phyloP scores from a whole-genome alignment of 2,888 invertebrate species.

The Silvanus unidentatus region DNA sequence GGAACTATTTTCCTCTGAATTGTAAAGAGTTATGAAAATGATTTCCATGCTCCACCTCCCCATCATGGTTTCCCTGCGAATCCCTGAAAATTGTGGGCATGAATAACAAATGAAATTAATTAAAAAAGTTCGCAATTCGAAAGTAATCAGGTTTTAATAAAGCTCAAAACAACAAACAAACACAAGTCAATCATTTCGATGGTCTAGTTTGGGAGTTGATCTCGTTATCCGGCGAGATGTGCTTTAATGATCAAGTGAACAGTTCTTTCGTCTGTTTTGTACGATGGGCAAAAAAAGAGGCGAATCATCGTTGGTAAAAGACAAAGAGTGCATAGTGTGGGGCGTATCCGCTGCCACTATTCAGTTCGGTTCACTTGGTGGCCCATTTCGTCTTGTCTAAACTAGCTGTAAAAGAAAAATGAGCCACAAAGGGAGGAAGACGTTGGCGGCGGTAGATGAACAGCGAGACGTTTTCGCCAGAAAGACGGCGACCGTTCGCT shows the following conservation, averaged over 20 bases:
- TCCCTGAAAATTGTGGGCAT: no score
- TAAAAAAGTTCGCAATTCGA: no score
- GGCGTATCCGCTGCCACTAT: slow-evolving; percentile 17
- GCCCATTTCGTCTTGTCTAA: slow-evolving; percentile 27
- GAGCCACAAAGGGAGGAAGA: slow-evolving; percentile 19
- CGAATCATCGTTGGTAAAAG: slow-evolving; percentile 21
- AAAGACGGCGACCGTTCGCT: slow-evolving; percentile 9
- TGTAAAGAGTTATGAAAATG: no score
- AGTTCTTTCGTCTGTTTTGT: slow-evolving; percentile 20
- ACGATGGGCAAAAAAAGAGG: slow-evolving; percentile 18
- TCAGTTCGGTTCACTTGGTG: slow-evolving; percentile 28
- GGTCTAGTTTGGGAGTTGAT: slow-evolving; percentile 23
- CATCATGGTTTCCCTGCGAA: no score
- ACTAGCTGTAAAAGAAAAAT: slow-evolving; percentile 27
- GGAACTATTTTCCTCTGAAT: no score
- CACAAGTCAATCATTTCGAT: slow-evolving; percentile 25
- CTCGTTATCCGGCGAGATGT: slow-evolving; percentile 9
- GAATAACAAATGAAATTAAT: no score
- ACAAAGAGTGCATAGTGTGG: slow-evolving; percentile 22
- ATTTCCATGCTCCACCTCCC: no score
- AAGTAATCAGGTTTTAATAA: no score
- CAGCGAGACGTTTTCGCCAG: slow-evolving; percentile 12
- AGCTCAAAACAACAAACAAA: no score
- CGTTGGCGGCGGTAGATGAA: slow-evolving; percentile 14
- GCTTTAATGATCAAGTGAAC: slow-evolving; percentile 19